A percentile compares a stretch with the other conserved stretches of the same genome.
Conservation (phyloP, 2,888 invertebrate species). For the Catocala sponsa region DNA sequence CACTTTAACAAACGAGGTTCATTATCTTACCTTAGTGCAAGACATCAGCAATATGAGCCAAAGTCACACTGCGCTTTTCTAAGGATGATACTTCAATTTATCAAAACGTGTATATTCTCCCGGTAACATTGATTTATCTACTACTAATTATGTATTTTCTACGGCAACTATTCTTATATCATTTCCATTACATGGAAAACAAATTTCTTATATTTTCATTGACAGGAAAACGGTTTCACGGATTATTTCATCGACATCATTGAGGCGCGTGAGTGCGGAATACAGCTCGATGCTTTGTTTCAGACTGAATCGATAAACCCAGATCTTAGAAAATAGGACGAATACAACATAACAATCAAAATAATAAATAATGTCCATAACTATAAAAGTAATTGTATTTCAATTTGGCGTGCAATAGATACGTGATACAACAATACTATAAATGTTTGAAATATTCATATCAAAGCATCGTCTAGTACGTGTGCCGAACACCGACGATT, state of each 20-base stretch:
- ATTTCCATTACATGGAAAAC: not conserved
- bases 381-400: conserved; percentile 18
- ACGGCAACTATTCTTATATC: no score
- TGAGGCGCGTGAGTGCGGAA: not conserved
- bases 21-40: conserved; percentile 3
- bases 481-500: conserved; percentile 44
- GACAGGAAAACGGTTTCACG: conserved; percentile 13
- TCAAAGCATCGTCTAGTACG: conserved; percentile 29
- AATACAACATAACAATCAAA: conserved; percentile 11
- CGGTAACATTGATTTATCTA: no score
- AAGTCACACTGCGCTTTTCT: not conserved
- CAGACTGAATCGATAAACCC: conserved; percentile 1
- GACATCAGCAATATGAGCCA: not conserved
- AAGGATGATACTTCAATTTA: no score
- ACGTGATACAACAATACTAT: conserved; percentile 14
- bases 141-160: no score
- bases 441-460: conserved; percentile 40
- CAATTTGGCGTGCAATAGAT: conserved; percentile 14
- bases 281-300: conserved; percentile 3
- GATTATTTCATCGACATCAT: conserved; percentile 9
- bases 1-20: conserved; percentile 9
- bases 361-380: conserved; percentile 5
- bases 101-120: no score
- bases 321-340: conserved; percentile 7
- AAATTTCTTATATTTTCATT: not conserved